Base-by-base conservation (phyloP, 2,888 invertebrate genomes). In the Drosophila nr. perissopoda region DNA sequence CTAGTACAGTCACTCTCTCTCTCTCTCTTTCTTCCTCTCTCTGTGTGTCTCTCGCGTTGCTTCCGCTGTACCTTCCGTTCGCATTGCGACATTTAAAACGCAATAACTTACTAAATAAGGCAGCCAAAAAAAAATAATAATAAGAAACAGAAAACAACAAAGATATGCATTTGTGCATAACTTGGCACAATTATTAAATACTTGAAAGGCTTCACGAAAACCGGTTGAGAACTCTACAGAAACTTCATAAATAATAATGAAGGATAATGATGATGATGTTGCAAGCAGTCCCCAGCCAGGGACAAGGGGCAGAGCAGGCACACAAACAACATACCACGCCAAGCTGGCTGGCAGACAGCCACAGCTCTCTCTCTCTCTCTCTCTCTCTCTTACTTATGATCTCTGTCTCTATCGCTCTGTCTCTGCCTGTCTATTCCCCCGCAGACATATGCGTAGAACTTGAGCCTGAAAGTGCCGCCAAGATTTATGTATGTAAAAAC, bases 101-200 rank as follows among this genome's bases (percentile, higher is more conserved):
- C 91, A 88, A 88, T 90, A 91, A 88, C 83, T 89, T 89, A 88
- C 76, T 76, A 76, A 87, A 87, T 82, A 88, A 83, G 79, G 79
- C 69, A 77, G 74, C 75, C 79, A 69, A 77, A 77, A 81, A 72
- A 74, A 77, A 79, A 58, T 21, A 56, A 29, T 49, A 59, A 65
- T 10, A 18, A 36, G 16, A 34, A 34, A 21, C 21, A 34, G 25
- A 36, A 29, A 49, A 49, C 49, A 27, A 68, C 58, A 49, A 53
- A 70, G 57, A 74, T 75, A 59, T 70, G 49, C 78, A 54, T 72
- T 60, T 80, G 80, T 68, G 82, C 80, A 87, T 80, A 83, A 78
- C 86, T 88, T 87, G 90, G 89, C 89, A 90, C 88, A 90, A 91
- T 91, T 91, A 90, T 87, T 81, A 82, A 88, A 91, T 88, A 87